phyloP scores from a whole-genome alignment of 2,113 vertebrate species.

The Camelus dromedarius region DNA sequence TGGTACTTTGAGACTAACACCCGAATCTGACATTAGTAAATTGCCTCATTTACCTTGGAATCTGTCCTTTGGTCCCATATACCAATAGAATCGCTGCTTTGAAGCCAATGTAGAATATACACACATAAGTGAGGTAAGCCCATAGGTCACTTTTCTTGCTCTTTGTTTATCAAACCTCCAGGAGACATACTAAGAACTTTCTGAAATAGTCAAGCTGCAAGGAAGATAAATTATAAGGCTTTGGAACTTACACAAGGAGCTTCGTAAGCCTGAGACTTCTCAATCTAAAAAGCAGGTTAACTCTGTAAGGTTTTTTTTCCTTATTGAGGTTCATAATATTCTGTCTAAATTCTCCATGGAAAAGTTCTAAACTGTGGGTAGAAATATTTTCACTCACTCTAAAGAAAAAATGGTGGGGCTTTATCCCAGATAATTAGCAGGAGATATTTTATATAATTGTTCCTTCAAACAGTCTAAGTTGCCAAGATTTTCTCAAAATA shows the following conservation, averaged over 20 bases:
- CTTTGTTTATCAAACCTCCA: conserved; percentile 1
- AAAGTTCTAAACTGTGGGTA: conserved; percentile 50
- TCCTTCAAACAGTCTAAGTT: conserved; percentile 74
- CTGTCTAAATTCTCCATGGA: conserved; percentile 48
- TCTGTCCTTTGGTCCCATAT: neutral
- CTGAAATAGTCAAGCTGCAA: conserved; percentile 38
- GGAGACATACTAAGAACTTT: conserved; percentile 36
- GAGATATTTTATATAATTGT: conserved; percentile 76
- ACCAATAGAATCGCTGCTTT: conserved; percentile 28
- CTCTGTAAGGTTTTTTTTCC: conserved; percentile 40
- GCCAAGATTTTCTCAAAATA: conserved; percentile 82
- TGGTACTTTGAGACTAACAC: conserved; percentile 12
- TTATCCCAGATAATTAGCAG: conserved; percentile 54
- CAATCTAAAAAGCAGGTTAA: conserved; percentile 19
- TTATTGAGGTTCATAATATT: conserved; percentile 45
- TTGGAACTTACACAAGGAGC: conserved; percentile 28
- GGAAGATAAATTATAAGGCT: conserved; percentile 33
- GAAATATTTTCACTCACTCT: conserved; percentile 52
- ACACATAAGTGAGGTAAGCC: neutral
- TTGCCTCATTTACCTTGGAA: neutral
- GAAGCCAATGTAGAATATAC: neutral
- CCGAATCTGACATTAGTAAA: conserved; percentile 41
- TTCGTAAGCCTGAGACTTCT: neutral
- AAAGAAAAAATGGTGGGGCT: conserved; percentile 32
- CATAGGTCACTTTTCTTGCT: conserved; percentile 2